Percentiles rank a stretch among this genome's conserved stretches.
Evolutionary conservation across 1,140 invertebrate genomes (phyloP).

Genomic region (Plectus sambesii): DNA sequence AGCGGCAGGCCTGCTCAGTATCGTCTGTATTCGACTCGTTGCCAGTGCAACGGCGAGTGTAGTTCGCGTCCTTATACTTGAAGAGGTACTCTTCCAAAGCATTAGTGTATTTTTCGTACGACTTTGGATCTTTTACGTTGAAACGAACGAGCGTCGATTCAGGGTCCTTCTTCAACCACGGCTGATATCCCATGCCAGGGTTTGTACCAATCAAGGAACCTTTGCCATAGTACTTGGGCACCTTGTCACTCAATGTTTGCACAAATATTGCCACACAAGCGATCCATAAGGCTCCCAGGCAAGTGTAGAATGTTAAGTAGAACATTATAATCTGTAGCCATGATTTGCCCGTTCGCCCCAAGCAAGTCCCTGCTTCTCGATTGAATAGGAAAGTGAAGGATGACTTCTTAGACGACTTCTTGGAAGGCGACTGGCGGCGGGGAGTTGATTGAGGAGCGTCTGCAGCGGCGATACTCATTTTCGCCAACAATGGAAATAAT

Average conservation of each 20-base stretch:
- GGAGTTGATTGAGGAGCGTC: too few relatives aligned
- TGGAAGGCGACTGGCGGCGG: too few relatives aligned
- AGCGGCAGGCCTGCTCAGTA: conserved; percentile 34
- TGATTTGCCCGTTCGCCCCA: conserved; percentile 43
- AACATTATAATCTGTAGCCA: conserved; percentile 41
- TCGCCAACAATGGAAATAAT: too few relatives aligned
- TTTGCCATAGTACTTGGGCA: conserved; percentile 43
- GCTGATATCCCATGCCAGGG: conserved; percentile 44
- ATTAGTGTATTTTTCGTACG: conserved; percentile 32
- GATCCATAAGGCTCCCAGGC: conserved; percentile 40
- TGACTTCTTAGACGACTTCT: too few relatives aligned
- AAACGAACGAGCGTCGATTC: conserved; percentile 43
- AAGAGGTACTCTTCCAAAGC: conserved; percentile 30
- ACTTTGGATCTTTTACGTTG: conserved; percentile 27
- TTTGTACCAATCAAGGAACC: conserved; percentile 44
- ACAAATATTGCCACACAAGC: conserved; percentile 39
- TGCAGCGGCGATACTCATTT: too few relatives aligned
- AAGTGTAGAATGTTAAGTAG: conserved; percentile 43
- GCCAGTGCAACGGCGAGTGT: conserved; percentile 27
- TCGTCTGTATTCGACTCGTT: conserved; percentile 28
- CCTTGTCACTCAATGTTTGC: conserved; percentile 35
- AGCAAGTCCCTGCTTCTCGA: conserved; percentile 34
- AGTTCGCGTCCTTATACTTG: conserved; percentile 32
- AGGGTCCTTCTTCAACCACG: conserved; percentile 41
- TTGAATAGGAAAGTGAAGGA: too few relatives aligned